Percentiles rank a stretch among this genome's conserved stretches.
Evolutionary conservation across 2,888 invertebrate species (phyloP).

Genomic region (Dorcus parallelipipedus): DNA sequence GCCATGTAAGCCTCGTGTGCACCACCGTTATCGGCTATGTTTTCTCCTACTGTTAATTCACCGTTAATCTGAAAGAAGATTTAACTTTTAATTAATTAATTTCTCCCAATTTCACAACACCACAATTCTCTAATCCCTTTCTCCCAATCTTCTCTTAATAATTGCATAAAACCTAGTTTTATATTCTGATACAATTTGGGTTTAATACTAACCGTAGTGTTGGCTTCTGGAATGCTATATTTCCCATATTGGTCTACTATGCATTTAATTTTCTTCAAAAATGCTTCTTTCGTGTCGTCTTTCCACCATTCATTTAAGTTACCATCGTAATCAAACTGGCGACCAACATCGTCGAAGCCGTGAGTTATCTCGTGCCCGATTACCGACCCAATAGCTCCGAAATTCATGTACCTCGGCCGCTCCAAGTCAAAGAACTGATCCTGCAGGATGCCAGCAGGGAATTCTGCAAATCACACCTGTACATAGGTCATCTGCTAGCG

Average conservation of each 20-base stretch:
- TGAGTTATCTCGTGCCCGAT: conserved; percentile 93
- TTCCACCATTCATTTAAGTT: conserved; percentile 95
- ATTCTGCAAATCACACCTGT: conserved; percentile 57
- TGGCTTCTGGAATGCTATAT: conserved; percentile 76
- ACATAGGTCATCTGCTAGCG: too few relatives aligned
- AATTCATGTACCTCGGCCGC: conserved; percentile 89
- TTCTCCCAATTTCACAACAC: too few relatives aligned
- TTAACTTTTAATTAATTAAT: neutral
- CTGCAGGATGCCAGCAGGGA: conserved; percentile 91
- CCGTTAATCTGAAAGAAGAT: conserved; percentile 70
- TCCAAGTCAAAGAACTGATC: conserved; percentile 87
- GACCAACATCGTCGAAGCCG: conserved; percentile 85
- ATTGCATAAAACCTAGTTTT: too few relatives aligned
- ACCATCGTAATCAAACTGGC: conserved; percentile 89
- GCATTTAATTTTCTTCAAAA: conserved; percentile 80
- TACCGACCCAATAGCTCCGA: conserved; percentile 86
- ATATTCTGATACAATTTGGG: too few relatives aligned
- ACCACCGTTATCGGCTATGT: conserved; percentile 93
- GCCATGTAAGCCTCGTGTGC: conserved; percentile 77
- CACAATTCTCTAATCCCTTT: too few relatives aligned
- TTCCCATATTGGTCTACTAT: conserved; percentile 93
- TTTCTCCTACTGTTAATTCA: conserved; percentile 88
- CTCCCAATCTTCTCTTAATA: too few relatives aligned
- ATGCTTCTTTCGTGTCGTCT: conserved; percentile 74
- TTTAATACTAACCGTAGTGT: conserved; percentile 41